Evolutionary conservation across 2,113 vertebrate genomes (phyloP).

Genomic region (Trogon surrucura): DNA sequence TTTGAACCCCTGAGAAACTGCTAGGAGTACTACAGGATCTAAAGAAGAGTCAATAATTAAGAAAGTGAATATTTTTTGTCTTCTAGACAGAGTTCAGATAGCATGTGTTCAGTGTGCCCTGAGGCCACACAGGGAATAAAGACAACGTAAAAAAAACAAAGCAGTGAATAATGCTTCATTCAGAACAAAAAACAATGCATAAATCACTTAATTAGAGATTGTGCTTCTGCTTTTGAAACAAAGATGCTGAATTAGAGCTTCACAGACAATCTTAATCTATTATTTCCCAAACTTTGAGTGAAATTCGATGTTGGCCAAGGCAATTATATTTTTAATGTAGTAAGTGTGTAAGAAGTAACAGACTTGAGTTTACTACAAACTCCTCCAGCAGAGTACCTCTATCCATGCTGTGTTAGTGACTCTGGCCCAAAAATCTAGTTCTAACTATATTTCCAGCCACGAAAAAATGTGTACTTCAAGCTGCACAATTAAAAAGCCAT

Average conservation of each 20-base stretch:
- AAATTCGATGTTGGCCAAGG: neutral
- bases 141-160: neutral
- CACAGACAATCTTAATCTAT: neutral
- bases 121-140: neutral
- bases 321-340: neutral
- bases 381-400: neutral
- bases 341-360: neutral
- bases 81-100: neutral
- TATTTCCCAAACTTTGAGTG: neutral
- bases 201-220: neutral
- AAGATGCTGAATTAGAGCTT: neutral
- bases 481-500: neutral
- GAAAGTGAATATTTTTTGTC: neutral
- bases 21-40: fast-evolving
- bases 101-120: neutral
- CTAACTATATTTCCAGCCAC: neutral
- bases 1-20: neutral
- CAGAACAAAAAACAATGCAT: neutral
- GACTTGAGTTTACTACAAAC: neutral
- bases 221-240: neutral
- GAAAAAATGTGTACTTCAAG: neutral
- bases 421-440: neutral
- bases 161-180: neutral
- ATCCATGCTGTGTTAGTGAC: neutral
- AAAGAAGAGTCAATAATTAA: neutral